Base-by-base conservation (phyloP, 2,113 vertebrate species). In the Amia ocellicauda region DNA sequence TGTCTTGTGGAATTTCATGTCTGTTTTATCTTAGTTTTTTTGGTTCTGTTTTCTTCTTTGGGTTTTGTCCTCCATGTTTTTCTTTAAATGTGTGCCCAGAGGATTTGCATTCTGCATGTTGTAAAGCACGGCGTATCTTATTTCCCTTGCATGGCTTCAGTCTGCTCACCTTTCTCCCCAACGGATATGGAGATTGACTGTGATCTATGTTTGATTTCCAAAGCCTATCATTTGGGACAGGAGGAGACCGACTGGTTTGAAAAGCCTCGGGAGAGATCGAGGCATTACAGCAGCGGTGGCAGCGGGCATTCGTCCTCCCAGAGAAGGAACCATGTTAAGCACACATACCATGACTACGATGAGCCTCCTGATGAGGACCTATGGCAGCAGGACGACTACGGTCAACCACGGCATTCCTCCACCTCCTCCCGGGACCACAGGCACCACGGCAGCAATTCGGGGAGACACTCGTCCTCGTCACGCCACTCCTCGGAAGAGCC, bases 221-320 rank as follows among this genome's bases (percentile, higher is more conserved):
- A 98, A 99, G 96, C 97, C 69, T 98, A 99, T 92, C 97, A 99
- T 89, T 93, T 99, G 91, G 93, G 97, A 76, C 95, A 98, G 92
- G 97, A 99, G 81, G 97, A 99, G 87, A 99, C 97, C 64, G 97
- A 99, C 84, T 99, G 97, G 97, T 99, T 99, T 91, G 97, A 99
- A 86, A 99, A 99, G 74, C 97, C 97, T 66, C 88, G 94, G 58
- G 96, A 98, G 75, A 91, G 93, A 67, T 93, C 95, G 80, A 91
- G 94, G 79, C 94, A 96, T 88, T 94, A 98, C 19, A 86, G 93
- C 75, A 69, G 81, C 73, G 80, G 82, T 1, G 20, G 51, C 24
- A 3, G 51, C 49, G 79, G 91, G 81, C 95, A 98, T 62, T 89
- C 93, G 69, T 91, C 96, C 68, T 86, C 95, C 2, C 91, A 96